Evolutionary conservation across 2,113 vertebrate genomes (phyloP), one percentile per base, ranked within the genome.

Genomic region (Pleuronectes platessa): DNA sequence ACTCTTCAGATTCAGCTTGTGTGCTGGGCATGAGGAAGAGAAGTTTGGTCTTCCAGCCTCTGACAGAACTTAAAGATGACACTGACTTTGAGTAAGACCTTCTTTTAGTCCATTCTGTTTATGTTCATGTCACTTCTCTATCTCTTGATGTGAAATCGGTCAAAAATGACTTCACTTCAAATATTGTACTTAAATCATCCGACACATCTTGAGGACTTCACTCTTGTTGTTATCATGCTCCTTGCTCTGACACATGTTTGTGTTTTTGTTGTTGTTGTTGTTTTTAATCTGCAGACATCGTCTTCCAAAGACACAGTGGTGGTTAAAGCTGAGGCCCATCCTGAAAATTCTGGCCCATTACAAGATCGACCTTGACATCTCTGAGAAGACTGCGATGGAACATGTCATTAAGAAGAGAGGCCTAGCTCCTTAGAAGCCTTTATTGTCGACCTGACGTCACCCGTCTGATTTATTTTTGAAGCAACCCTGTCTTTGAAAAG

Each of bases 341-440:
- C 90, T 97, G 47, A 98, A 98, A 88, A 95, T 97, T 80, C 89
- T 98, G 65, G 97, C 96, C 85, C 97, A 97, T 84, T 98, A 98
- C 21, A 92, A 95, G 67, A 95, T 95, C 8, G 90, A 82, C 69
- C 66, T 97, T 89, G 96, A 97, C 82, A 96, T 93, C 9, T 93
- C 94, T 0, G 95, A 97, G n/a, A 94, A 47, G 0, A 91, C 96
- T 17, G 91, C 92, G 55, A 71, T 98, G 84, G 97, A 97, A 81
- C 97, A 98, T 42, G 9, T 98, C 86, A 93, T 87, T 1, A 93
- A 83, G 75, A 97, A 96, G 90, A 88, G 73, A 61, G 85, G 83
- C 60, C 3, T 70, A 4, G 62, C 79, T 68, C 5, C 17, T 26
- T 2, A 91, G 24, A 87, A 86, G 49, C 21, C 2, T 60, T 26